Evolutionary conservation across 2,797 vertebrate genomes (phyloP), one percentile per base, ranked within the genome.

Genomic region (Pachyuromys duprasi): DNA sequence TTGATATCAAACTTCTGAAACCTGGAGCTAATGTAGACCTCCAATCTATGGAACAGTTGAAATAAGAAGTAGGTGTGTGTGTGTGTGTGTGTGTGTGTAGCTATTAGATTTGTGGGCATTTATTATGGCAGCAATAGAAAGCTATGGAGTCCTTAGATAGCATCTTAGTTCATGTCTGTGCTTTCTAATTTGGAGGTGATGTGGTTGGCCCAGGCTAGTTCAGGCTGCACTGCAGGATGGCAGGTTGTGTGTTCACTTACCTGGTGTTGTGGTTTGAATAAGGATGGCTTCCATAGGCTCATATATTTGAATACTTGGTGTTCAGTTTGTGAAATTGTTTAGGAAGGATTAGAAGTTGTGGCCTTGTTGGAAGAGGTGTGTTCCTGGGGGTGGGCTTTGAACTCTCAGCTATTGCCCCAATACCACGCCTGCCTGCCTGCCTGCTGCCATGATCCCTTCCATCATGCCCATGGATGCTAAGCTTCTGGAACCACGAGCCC

Each of bases 281-380:
- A 2, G 63, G 67, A n/a, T 67, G 20, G 11, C 42, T 31, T 42
- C 18, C 20, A 24, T 14, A 49, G 11, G 31, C 28, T 9, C 63
- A 65, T 53, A 11, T 17, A 69, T 36, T 69, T 67, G 49, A 26
- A 67, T 9, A 13, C 33, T 69, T 69, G 6, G 20, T 3, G 69
- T 11, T 28, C 82, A 86, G 82, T n/a, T 83, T 53, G 82, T 69
- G 63, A 69, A 49, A 53, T 84, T n/a, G 18, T 86, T n/a, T 86
- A 63, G 42, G 82, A 69, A 86, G 42, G 45, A 69, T 53, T 69
- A 69, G 31, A 65, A 86, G 42, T 6, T 53, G 20, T 69, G 31
- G 45, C 42, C 20, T 86, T 67, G 18, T 49, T 24, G 82, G 63
- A n/a, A 39, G 42, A 84, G 62, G 45, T 20, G 45, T 49, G 28